phyloP scores from a whole-genome alignment of 1,140 invertebrate genomes.

The Metaphire vulgaris region DNA sequence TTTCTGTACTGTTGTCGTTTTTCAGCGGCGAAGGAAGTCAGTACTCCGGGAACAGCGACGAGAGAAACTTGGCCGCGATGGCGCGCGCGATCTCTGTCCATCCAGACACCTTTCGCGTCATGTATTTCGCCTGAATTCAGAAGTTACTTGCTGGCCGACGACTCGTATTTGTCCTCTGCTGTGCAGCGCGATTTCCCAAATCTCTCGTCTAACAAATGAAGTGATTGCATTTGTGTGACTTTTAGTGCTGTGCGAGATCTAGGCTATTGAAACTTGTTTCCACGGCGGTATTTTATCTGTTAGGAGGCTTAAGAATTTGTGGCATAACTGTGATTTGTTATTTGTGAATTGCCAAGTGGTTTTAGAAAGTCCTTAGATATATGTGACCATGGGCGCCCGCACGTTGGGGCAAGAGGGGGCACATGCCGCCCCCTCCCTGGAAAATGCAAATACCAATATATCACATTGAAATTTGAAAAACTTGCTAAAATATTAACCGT shows the following conservation, averaged over 20 bases:
- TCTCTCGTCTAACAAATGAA: background rate
- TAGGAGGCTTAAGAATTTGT: background rate
- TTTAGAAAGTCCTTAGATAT: too few relatives aligned
- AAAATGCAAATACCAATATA: background rate
- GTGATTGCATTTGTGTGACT: background rate
- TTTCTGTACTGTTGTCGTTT: constrained; percentile 15
- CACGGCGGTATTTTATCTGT: background rate
- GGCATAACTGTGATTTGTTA: background rate
- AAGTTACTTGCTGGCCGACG: background rate
- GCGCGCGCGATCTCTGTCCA: constrained; percentile 95
- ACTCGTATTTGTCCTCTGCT: background rate
- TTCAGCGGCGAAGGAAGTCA: constrained; percentile 87
- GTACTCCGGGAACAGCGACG: constrained; percentile 93
- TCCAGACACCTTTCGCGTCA: constrained; percentile 95
- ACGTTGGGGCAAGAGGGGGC: background rate
- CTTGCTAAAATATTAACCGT: too few relatives aligned
- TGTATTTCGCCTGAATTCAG: constrained; percentile 84
- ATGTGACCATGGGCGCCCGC: too few relatives aligned
- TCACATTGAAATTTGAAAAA: too few relatives aligned
- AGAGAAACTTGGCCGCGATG: constrained; percentile 93
- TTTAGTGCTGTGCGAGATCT: background rate
- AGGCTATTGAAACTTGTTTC: background rate
- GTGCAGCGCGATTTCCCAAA: background rate
- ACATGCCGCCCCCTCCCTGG: background rate
- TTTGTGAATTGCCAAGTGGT: background rate